phyloP scores from a whole-genome alignment of 2,888 invertebrate genomes.

The Leptinotarsa peninsularis region DNA sequence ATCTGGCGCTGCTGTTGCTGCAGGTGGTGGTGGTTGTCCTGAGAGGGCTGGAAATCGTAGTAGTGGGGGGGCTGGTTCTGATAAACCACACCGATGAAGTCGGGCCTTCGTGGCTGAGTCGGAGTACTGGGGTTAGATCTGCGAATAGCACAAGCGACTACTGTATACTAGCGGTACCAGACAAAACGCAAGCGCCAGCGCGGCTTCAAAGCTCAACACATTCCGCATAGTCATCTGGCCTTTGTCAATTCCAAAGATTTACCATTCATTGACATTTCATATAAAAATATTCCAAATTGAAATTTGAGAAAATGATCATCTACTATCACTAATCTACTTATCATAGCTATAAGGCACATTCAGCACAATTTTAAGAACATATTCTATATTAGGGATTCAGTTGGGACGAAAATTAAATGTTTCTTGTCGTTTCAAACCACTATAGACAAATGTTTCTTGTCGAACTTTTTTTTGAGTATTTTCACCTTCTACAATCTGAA shows the following conservation, averaged over 20 bases:
- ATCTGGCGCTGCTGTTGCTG: constrained; percentile 47
- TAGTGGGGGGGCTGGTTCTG: constrained; percentile 64
- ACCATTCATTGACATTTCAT: too few species aligned
- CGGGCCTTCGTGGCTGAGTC: constrained; percentile 88
- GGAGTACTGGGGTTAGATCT: constrained; percentile 95
- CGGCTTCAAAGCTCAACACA: not conserved
- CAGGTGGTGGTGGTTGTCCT: constrained; percentile 60
- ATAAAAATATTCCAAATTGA: too few species aligned
- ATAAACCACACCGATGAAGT: constrained; percentile 81
- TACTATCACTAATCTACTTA: too few species aligned
- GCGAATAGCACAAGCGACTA: constrained; percentile 64
- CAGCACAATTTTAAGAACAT: too few species aligned
- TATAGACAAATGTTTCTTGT: too few species aligned
- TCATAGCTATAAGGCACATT: too few species aligned
- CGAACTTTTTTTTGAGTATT: too few species aligned
- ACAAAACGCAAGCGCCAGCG: constrained; percentile 32
- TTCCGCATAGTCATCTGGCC: not conserved
- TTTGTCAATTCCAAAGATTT: not conserved
- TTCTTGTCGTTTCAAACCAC: too few species aligned
- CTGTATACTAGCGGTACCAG: constrained; percentile 51
- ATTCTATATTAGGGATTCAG: too few species aligned
- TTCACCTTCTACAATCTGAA: too few species aligned
- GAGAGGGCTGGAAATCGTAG: constrained; percentile 64
- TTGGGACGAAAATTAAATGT: too few species aligned
- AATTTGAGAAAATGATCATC: too few species aligned